These are phyloP conservation scores for Oceanodroma leucorhoa DNA, from an alignment of 2,797 vertebrate genomes.

Conservation along the genomic window DNA sequence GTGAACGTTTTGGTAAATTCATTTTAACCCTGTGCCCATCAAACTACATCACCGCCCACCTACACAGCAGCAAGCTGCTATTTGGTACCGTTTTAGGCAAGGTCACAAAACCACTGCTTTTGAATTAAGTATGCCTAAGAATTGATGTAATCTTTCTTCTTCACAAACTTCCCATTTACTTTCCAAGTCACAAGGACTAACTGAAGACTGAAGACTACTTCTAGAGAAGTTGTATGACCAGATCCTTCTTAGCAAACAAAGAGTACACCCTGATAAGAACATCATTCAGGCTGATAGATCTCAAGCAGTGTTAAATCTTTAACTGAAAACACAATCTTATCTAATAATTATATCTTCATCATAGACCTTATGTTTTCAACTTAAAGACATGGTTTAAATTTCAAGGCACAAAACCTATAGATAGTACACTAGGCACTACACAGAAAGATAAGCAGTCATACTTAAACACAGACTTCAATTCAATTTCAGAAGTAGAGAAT, in stretches of 20 bases:
- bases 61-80: neutral
- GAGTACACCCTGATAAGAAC: neutral
- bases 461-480: neutral
- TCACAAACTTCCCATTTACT: neutral
- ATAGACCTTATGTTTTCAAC: neutral
- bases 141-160: neutral
- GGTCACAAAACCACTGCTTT: neutral
- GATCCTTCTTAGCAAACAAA: neutral
- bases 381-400: neutral
- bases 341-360: neutral
- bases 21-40: neutral
- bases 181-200: neutral
- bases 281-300: neutral
- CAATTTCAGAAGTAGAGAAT: neutral
- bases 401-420: neutral
- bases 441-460: neutral
- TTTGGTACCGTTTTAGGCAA: neutral
- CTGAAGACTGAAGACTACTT: neutral
- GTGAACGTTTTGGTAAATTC: neutral
- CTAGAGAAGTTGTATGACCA: neutral
- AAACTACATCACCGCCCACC: neutral
- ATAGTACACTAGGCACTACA: neutral
- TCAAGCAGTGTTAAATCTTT: neutral
- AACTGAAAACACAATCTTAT: neutral
- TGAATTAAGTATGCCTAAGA: neutral